Base-by-base conservation (phyloP, 2,113 vertebrate species). In the Grammatotria lemairii region DNA sequence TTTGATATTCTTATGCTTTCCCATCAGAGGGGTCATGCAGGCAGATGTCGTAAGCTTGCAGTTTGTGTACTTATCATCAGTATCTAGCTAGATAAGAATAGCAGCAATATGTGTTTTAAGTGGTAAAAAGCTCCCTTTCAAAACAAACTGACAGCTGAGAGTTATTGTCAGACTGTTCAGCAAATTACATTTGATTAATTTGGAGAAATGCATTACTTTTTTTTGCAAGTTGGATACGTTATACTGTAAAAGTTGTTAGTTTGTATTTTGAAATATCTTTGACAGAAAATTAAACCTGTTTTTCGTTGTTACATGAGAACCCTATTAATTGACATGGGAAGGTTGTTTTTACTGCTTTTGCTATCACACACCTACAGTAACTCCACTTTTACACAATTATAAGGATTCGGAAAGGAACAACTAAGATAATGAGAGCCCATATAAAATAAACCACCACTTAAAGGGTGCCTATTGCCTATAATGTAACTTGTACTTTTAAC, bases 101-200 rank as follows among this genome's bases (percentile, higher is more conserved):
- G 3, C 33, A 68, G 19, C 0, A 21, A 23, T 23, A 16, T 45
- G 35, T 7, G 5, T 73, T 45, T 45, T 17, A 42, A 26, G 38
- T 70, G 38, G 8, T 26, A 45, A 10, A 73, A 73, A 45, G 12
- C 13, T 45, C 12, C 63, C 7, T 45, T 73, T 73, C 1, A 73
- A 5, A 73, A 73, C 13, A 73, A 73, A 73, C 13, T 73, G 65
- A 73, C 21, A 26, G 35, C 13, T 45, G 21, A 1, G 1, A 73
- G 13, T 26, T 45, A 73, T 73, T 73, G 14, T 73, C 21, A 16
- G 38, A 5, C 38, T 26, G 21, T 42, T 73, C 38, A 45, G 38
- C 68, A 73, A 73, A 73, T 73, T 16, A 45, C 40, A 73, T 45
- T 73, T 73, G 68, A 26, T 73, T 45, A 26, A 73, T 23, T 45